Percentiles rank a stretch among this genome's conserved stretches.
These are phyloP conservation scores for Drepana falcataria DNA, from an alignment of 2,888 invertebrate species.

Conservation along the genomic window DNA sequence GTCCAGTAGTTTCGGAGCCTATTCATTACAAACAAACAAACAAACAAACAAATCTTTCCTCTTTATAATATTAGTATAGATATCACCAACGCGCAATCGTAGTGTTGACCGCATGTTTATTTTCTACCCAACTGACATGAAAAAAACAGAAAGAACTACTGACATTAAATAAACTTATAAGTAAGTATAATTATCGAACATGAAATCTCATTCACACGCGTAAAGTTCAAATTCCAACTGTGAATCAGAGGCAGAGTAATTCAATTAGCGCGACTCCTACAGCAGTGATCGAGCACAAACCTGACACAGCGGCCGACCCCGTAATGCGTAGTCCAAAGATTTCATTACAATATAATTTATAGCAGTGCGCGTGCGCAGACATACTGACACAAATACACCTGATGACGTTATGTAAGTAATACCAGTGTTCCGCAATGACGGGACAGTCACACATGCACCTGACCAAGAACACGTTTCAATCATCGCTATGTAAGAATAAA, in stretches of 20 bases:
- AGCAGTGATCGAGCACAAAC: background rate
- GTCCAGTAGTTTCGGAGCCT: too few relatives aligned
- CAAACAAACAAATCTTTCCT: too few relatives aligned
- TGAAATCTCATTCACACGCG: too few relatives aligned
- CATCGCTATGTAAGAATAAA: background rate
- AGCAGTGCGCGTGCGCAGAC: background rate
- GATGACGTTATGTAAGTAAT: conserved; percentile 5
- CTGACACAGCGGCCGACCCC: background rate
- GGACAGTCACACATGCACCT: background rate
- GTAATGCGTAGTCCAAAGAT: background rate
- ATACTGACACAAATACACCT: conserved; percentile 6
- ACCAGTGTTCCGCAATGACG: conserved; percentile 4
- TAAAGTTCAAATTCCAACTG: background rate
- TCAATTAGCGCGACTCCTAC: background rate
- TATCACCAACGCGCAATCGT: too few relatives aligned
- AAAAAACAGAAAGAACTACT: too few relatives aligned
- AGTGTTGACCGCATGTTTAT: too few relatives aligned
- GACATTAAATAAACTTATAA: too few relatives aligned
- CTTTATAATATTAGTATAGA: too few relatives aligned
- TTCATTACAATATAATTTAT: background rate
- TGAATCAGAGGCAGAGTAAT: background rate
- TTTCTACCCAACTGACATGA: too few relatives aligned
- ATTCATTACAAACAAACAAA: too few relatives aligned
- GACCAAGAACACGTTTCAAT: background rate
- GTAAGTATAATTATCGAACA: too few relatives aligned